A percentile compares a stretch with the other conserved stretches of the same genome.
Conservation (phyloP, 2,113 vertebrate genomes). For the Tamias sibiricus region DNA sequence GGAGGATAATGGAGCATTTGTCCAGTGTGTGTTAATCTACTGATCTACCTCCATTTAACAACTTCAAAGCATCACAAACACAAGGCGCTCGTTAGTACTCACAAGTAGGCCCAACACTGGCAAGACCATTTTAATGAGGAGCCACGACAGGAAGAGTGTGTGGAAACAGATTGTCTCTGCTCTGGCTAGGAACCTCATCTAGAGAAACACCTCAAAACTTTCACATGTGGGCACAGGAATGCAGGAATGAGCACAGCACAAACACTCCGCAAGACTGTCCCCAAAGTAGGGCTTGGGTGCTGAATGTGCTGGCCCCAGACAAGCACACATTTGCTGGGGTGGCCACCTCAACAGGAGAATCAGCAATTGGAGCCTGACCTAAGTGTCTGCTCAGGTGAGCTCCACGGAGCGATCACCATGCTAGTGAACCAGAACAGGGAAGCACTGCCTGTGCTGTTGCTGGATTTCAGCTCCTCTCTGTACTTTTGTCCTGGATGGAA, state of each 20-base stretch:
- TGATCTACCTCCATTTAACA: constrained; percentile 52
- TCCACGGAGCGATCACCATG: rapidly evolving
- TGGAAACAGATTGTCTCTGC: not conserved
- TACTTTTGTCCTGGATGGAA: not conserved
- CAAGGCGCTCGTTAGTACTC: constrained; percentile 21
- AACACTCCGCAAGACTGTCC: not conserved
- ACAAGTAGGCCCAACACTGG: not conserved
- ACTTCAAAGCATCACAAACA: constrained; percentile 64
- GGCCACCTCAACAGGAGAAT: not conserved
- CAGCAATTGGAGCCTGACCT: rapidly evolving
- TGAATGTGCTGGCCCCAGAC: rapidly evolving
- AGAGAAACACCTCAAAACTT: not conserved
- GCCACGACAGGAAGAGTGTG: not conserved
- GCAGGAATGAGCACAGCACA: not conserved
- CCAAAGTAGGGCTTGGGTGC: not conserved
- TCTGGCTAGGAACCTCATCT: not conserved
- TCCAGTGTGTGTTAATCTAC: constrained; percentile 46
- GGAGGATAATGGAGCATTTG: not conserved
- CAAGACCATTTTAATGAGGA: rapidly evolving
- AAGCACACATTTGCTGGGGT: rapidly evolving
- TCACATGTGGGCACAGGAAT: too few relatives aligned
- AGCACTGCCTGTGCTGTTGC: rapidly evolving
- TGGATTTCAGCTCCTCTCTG: rapidly evolving
- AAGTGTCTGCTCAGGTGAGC: not conserved
- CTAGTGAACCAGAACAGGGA: rapidly evolving